A percentile compares a stretch with the other conserved stretches of the same genome.
Conservation (phyloP, 2,797 vertebrate species). For the Gymnoscopelus microlampas region DNA sequence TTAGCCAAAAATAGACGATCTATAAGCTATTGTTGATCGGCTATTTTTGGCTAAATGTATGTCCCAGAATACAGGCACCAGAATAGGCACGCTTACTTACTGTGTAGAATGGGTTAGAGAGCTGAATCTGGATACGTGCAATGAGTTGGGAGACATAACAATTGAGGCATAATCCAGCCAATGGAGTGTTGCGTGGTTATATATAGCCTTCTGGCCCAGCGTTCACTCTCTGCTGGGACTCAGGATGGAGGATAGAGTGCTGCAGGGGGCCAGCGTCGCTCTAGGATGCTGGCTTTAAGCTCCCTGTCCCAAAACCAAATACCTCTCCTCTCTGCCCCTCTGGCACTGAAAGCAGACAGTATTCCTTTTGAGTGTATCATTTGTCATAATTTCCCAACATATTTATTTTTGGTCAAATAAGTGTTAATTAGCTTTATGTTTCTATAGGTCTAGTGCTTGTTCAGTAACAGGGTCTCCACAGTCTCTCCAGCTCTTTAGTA, state of each 20-base stretch:
- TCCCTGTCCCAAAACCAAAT: neutral
- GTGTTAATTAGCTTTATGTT: neutral
- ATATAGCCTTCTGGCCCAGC: slow-evolving; percentile 57
- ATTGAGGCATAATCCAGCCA: slow-evolving; percentile 66
- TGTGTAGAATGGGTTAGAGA: slow-evolving; percentile 13
- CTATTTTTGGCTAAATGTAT: too few species aligned
- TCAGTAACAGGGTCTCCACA: neutral
- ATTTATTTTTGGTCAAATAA: too few species aligned
- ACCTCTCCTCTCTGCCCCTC: slow-evolving; percentile 8
- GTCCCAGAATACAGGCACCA: too few species aligned
- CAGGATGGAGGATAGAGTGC: slow-evolving; percentile 40
- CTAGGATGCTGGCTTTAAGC: slow-evolving; percentile 25
- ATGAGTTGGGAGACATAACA: slow-evolving; percentile 51
- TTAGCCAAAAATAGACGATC: too few species aligned
- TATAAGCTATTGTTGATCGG: too few species aligned
- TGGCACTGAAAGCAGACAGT: neutral
- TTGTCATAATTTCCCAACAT: too few species aligned
- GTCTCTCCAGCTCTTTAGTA: too few species aligned
- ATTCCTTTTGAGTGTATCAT: too few species aligned
- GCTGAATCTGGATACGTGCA: slow-evolving; percentile 27
- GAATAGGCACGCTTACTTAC: too few species aligned
- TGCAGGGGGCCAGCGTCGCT: slow-evolving; percentile 49
- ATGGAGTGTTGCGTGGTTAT: slow-evolving; percentile 53
- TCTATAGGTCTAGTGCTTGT: slow-evolving; percentile 11
- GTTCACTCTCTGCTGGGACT: slow-evolving; percentile 36